These are phyloP conservation scores for Tor tambroides DNA, from an alignment of 2,113 vertebrate genomes.

Conservation along the genomic window DNA sequence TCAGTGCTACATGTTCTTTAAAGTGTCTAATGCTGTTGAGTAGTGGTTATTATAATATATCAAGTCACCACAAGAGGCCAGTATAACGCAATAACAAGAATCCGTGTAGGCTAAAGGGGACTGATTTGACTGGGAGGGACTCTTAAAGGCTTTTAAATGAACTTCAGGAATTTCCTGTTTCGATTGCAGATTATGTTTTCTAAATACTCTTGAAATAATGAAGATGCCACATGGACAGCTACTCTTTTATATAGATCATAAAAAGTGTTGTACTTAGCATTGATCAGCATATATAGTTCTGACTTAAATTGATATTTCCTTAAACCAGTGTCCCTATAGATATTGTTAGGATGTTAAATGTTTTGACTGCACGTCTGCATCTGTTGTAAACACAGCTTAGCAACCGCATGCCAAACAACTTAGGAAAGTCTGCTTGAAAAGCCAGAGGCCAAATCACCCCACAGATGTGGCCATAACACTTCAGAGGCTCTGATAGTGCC, in stretches of 20 bases:
- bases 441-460: constrained; percentile 46
- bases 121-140: background rate
- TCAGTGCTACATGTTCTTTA: background rate
- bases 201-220: background rate
- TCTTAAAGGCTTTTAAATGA: background rate
- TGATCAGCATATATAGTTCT: background rate
- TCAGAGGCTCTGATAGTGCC: constrained; percentile 13
- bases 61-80: constrained; percentile 60
- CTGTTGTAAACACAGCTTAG: constrained; percentile 40
- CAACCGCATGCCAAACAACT: constrained; percentile 66
- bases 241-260: background rate
- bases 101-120: background rate
- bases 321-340: constrained; percentile 27
- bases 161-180: background rate
- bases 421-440: constrained; percentile 61
- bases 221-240: background rate
- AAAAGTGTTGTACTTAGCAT: background rate
- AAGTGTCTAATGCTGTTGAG: background rate
- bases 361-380: background rate
- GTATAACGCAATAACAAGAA: constrained; percentile 50
- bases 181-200: background rate
- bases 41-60: background rate
- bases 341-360: constrained; percentile 41
- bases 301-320: constrained; percentile 40
- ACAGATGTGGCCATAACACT: constrained; percentile 57